A percentile compares a stretch with the other conserved stretches of the same genome.
These are phyloP conservation scores for Scrobipalpa atriplicella DNA, from an alignment of 2,888 invertebrate species.

Conservation along the genomic window DNA sequence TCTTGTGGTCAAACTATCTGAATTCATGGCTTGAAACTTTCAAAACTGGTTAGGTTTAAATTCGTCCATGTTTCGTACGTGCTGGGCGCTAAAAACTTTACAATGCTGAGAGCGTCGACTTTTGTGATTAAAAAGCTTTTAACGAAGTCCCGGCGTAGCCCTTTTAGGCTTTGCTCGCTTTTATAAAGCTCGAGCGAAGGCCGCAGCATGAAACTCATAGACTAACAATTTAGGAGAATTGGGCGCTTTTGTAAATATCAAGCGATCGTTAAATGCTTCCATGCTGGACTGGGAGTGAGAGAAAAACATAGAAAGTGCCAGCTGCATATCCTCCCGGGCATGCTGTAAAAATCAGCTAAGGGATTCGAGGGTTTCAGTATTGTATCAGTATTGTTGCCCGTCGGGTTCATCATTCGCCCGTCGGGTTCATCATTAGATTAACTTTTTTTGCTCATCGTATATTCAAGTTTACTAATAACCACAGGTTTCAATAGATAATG, in stretches of 20 bases:
- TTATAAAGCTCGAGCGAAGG: conserved; percentile 1
- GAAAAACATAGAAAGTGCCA: too few species aligned
- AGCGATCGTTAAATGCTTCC: too few species aligned
- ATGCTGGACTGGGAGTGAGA: too few species aligned
- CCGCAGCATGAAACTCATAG: background rate
- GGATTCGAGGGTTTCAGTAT: too few species aligned
- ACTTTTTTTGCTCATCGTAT: background rate
- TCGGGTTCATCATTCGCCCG: too few species aligned
- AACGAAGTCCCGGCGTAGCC: conserved; percentile 1
- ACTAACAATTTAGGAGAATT: background rate
- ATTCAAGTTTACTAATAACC: background rate
- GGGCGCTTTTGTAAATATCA: too few species aligned
- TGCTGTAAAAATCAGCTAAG: too few species aligned
- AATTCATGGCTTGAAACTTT: background rate
- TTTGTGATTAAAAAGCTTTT: conserved; percentile 11
- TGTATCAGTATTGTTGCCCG: too few species aligned
- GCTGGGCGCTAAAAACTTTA: background rate
- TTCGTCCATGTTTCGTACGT: background rate
- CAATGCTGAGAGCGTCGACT: background rate
- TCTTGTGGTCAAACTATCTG: background rate
- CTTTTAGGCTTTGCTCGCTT: conserved; percentile 1
- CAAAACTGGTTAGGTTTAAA: background rate
- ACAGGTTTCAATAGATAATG: background rate
- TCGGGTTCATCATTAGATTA: too few species aligned
- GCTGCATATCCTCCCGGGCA: too few species aligned